phyloP scores from a whole-genome alignment of 1,140 invertebrate species.

The Halictus rubicundus region DNA sequence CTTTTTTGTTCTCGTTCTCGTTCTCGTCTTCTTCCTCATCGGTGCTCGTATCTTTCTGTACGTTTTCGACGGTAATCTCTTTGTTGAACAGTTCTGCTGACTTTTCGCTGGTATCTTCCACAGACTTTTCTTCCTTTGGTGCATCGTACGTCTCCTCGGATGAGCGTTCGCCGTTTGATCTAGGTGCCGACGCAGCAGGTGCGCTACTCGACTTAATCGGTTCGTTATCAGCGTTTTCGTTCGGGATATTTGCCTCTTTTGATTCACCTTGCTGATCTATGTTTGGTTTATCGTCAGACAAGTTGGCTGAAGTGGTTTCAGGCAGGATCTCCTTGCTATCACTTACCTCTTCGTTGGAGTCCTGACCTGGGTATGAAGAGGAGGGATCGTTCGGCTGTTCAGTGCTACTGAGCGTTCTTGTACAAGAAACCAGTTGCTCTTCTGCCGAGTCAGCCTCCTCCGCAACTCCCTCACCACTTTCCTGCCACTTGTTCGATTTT shows the following conservation, averaged over 20 bases:
- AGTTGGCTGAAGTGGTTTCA: conserved; percentile 78
- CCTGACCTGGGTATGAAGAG: conserved; percentile 75
- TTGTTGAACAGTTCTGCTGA: conserved; percentile 28
- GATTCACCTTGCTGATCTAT: conserved; percentile 77
- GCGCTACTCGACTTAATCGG: conserved; percentile 55
- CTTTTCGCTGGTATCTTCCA: conserved; percentile 45
- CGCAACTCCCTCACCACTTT: conserved; percentile 74
- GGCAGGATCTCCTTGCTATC: conserved; percentile 79
- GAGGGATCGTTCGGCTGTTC: conserved; percentile 72
- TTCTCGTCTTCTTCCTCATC: conserved; percentile 63
- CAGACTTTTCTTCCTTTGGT: conserved; percentile 42
- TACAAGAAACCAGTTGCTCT: conserved; percentile 71
- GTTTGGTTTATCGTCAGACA: conserved; percentile 80
- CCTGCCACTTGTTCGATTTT: conserved; percentile 77
- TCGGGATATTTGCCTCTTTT: conserved; percentile 69
- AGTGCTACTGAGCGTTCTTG: conserved; percentile 62
- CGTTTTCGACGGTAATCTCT: conserved; percentile 50
- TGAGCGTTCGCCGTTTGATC: conserved; percentile 43
- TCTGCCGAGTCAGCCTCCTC: conserved; percentile 78
- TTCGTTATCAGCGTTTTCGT: conserved; percentile 62
- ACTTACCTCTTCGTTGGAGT: conserved; percentile 79
- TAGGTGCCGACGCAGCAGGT: conserved; percentile 42
- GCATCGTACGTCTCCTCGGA: conserved; percentile 47
- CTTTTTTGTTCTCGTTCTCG: neutral
- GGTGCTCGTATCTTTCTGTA: conserved; percentile 59